Base-by-base conservation (phyloP, 2,888 invertebrate species). In the Physocephala rufipes region DNA sequence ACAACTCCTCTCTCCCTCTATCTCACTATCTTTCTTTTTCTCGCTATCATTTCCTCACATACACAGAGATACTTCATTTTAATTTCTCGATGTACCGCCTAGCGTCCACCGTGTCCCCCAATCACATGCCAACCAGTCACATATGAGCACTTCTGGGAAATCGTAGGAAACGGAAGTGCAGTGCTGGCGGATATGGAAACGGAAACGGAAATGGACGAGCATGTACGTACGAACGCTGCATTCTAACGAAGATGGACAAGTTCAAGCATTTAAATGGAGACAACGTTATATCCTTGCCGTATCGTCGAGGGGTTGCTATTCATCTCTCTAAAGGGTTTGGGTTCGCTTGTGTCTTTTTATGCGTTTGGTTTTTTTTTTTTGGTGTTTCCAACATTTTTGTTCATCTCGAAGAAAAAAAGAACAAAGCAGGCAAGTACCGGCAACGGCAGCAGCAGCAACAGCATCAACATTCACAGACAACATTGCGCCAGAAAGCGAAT, bases 191-290 rank as follows among this genome's bases (percentile, higher is more conserved):
- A 66, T 36, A 21, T 12, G 53, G 26, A 62, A 68, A 51, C 67
- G 47, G 61, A 67, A 67, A 47, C 51, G 30, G 43, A 24, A 55
- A 66, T 43, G 66, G 43, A 59, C 15, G 45, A 63, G 30, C 24
- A 49, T 30, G 36, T 36, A 36, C 61, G n/a, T 19, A 1, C 24
- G 58, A 28, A 28, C 28, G 58, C 19, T 24, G 67, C 49, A 16
- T 49, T 62, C 68, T 47, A 62, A 68, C 61, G 62, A 68, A 68
- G 68, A 68, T 62, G 51, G 68, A 68, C 68, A 61, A 68, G 68
- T 49, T 68, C 61, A 68, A 47, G 43, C 68, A 68, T 67, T 67
- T 47, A 67, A 45, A 43, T 36, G 24, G 28, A 47, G 59, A 45
- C 47, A 47, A 28, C 24, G 28, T 51, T 19, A 19, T 16, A 16